phyloP scores from a whole-genome alignment of 2,797 vertebrate species.

The Aeoliscus strigatus region DNA sequence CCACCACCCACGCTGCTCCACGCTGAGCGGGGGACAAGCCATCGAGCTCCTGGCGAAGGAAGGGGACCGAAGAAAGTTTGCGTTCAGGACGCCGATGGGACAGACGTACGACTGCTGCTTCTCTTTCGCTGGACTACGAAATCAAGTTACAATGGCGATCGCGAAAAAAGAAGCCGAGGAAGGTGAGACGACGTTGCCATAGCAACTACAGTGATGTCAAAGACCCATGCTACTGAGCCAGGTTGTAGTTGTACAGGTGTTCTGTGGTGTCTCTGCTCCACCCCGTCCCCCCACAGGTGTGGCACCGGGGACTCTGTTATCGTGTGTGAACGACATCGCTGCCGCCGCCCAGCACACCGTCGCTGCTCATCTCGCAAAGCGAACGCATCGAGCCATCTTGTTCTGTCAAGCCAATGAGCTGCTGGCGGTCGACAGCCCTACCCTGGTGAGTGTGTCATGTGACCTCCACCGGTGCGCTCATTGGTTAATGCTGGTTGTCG shows the following conservation, averaged over 20 bases:
- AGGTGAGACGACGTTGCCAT: slow-evolving; percentile 78
- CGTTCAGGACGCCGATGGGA: slow-evolving; percentile 80
- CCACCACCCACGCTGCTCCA: slow-evolving; percentile 79
- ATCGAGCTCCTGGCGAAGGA: slow-evolving; percentile 84
- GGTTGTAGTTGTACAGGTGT: too few relatives aligned
- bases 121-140: slow-evolving; percentile 87
- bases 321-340: slow-evolving; percentile 84
- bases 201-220: too few relatives aligned
- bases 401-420: slow-evolving; percentile 81
- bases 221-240: too few relatives aligned
- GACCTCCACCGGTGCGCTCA: too few relatives aligned
- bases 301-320: slow-evolving; percentile 77
- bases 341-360: slow-evolving; percentile 81
- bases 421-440: slow-evolving; percentile 67
- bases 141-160: slow-evolving; percentile 69
- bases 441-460: slow-evolving; percentile 75
- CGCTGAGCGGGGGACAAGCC: slow-evolving; percentile 87
- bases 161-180: slow-evolving; percentile 82
- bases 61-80: slow-evolving; percentile 71
- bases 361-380: slow-evolving; percentile 80
- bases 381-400: slow-evolving; percentile 86
- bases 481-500: too few relatives aligned
- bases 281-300: slow-evolving; percentile 70
- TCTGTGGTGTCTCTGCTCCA: too few relatives aligned
- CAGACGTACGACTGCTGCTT: slow-evolving; percentile 82